Evolutionary conservation across 1,140 invertebrate species (phyloP).

Genomic region (Aphelinus certus): DNA sequence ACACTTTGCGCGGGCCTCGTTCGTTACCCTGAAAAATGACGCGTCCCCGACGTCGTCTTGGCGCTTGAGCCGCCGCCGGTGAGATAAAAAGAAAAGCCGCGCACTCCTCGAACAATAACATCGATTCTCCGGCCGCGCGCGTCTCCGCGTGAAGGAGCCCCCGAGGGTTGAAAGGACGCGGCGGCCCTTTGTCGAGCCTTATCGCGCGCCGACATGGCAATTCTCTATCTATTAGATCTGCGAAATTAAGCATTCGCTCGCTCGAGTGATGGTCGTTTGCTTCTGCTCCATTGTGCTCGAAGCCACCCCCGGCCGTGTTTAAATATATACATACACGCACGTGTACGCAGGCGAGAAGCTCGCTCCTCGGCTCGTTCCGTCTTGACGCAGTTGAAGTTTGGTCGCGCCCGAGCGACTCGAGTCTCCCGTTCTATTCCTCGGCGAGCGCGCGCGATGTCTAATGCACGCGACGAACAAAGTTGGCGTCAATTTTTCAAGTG

Average conservation of each 20-base stretch:
- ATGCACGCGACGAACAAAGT: conserved; percentile 19
- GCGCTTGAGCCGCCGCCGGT: not conserved
- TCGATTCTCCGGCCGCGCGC: not conserved
- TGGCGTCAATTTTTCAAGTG: conserved; percentile 30
- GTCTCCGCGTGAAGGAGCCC: no score
- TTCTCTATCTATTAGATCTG: conserved; percentile 43
- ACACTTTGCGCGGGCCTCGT: conserved; percentile 34
- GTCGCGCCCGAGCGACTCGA: no score
- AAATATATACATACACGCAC: no score
- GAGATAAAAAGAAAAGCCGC: no score
- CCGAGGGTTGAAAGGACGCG: conserved; percentile 11
- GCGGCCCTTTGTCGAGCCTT: conserved; percentile 11
- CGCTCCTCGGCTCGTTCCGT: not conserved
- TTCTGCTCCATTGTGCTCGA: conserved; percentile 7
- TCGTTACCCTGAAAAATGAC: conserved; percentile 57
- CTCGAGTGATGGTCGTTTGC: no score
- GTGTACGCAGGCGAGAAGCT: not conserved
- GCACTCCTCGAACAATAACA: no score
- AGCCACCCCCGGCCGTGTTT: not conserved
- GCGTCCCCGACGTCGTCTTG: conserved; percentile 23
- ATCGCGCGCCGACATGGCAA: conserved; percentile 23
- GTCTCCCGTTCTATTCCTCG: not conserved
- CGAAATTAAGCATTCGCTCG: conserved; percentile 45
- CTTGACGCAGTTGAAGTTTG: no score
- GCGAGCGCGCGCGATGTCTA: not conserved